Evolutionary conservation across 2,888 invertebrate genomes (phyloP), one percentile per base, ranked within the genome.

Genomic region (Diploptera punctata): DNA sequence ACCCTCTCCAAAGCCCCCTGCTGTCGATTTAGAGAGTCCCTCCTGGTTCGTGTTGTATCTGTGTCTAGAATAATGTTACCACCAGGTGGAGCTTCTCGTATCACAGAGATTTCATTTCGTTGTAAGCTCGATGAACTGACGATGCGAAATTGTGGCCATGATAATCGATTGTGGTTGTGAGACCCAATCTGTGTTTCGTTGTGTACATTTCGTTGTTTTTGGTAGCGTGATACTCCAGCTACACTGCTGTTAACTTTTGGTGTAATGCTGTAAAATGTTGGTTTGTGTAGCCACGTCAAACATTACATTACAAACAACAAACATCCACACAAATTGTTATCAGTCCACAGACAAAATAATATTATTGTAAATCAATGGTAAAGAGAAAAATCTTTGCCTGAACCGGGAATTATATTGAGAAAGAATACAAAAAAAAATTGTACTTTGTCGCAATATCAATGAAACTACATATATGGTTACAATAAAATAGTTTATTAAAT

Each of bases 1-100:
- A 86, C 87, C 83, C 88, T 84, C 84, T 89, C 89, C 78, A 89
- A 84, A 77, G 81, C 81, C 43, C 80, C 81, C 13, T 71, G 71
- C 62, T 74, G 74, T 38, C 70, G 65, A 49, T 44, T 71, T 62
- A 68, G 24, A 21, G 70, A 73, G 21, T 74, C 74, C 62, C 73
- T 49, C 26, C 68, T 73, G n/a, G 47, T 26, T 18, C 24, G 10
- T 24, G 38, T 43, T 16, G 43, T 24, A 49, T 16, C 33, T 44
- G 60, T n/a, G 3, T 10, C 29, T 18, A 26, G 13, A 13, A 10
- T 65, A 47, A 47, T 18, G 18, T 43, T 43, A 47, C 26, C 65
- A 43, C 24, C n/a, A 18, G 29, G 16, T 65, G 47, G 44, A 1
- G 47, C 44, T 18, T 62, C 62, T 43, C 52, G 19, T 18, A 10